Evolutionary conservation across 92 coral and sea anemone genomes (phyloP), one percentile per base, ranked within the genome.

Genomic region (Diadumene lineata): DNA sequence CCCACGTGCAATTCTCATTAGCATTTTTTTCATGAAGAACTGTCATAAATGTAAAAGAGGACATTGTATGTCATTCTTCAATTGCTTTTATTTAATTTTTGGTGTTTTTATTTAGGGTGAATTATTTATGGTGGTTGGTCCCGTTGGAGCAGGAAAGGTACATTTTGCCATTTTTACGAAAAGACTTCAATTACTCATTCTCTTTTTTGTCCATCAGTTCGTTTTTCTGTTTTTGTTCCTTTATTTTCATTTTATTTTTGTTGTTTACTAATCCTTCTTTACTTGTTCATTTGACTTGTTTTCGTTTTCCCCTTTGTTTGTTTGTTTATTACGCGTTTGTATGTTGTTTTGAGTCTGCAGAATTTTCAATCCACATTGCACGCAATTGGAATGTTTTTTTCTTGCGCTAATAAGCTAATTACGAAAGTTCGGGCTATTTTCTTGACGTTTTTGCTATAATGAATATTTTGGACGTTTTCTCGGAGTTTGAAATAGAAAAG

Each of bases 131-230:
- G 86, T 94, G 9, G 75, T 94, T 27, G 98, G 97, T 32, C 97
- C 97, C 16, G 98, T 94, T 31, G 98, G 98, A 0, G 73, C 90
- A 31, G 98, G 98, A 82, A 96, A 96, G 94, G 99, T 96, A 75
- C 46, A 13, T 38, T 38, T 38, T 38, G 13, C 13, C 13, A 4
- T 38, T 38, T 6, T 38, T 38, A 38, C 13, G 13, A 38, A 38
- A 4, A 4, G 6, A 13, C 7, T 13, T 13, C 48, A 13, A 4
- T 38, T 38, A 13, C 13, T 38, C 13, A 13, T 13, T 38, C 13
- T 6, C 48, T 38, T 38, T 6, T 38, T 38, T 38, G 48, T 13
- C 48, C 13, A 13, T 38, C 13, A 4, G 48, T 38, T 38, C 13
- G 48, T 38, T 38, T 38, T 38, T 38, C 48, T 38, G 6, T 38